Evolutionary conservation across 2,113 vertebrate genomes (phyloP).

Genomic region (zebrafish (Danio rerio)): GRCz12tu NC_133193.1:1885501-1886000

Average conservation of each 20-base stretch:
- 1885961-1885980: neutral
- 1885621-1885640: neutral
- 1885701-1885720: neutral
- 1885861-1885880: too few species aligned
- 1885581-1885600: too few species aligned
- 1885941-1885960: neutral
- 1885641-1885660: neutral
- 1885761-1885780: neutral
- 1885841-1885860: too few species aligned
- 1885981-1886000: slow-evolving; percentile 19
- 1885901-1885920: neutral
- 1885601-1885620: neutral
- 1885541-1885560: too few species aligned
- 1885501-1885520: too few species aligned
- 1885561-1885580: too few species aligned
- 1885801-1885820: neutral
- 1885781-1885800: neutral
- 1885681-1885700: neutral
- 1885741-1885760: slow-evolving; percentile 7
- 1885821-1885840: neutral
- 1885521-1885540: too few species aligned
- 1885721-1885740: neutral
- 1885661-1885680: neutral
- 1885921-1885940: neutral
- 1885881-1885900: neutral